A percentile compares a stretch with the other conserved stretches of the same genome.
These are phyloP conservation scores for Hirtodrosophila cameraria DNA, from an alignment of 2,888 invertebrate species.

Conservation along the genomic window DNA sequence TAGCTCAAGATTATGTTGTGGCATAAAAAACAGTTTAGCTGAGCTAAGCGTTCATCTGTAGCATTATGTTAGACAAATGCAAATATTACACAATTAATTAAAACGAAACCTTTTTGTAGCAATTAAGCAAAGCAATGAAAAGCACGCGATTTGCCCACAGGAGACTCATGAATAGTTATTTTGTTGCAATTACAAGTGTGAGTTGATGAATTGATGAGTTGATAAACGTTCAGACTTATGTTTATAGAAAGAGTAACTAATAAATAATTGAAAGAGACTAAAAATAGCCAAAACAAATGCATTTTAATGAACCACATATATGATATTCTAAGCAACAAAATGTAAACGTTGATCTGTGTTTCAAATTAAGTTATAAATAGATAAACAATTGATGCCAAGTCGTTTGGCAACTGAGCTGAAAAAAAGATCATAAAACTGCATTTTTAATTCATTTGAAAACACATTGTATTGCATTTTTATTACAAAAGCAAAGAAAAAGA, in stretches of 20 bases:
- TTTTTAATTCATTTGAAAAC: no score
- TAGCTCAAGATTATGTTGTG: constrained; percentile 30
- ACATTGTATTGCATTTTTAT: no score
- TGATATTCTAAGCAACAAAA: constrained; percentile 3
- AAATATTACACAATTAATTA: constrained; percentile 22
- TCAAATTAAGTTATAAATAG: constrained; percentile 4
- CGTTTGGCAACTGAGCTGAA: neutral
- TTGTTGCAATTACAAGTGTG: constrained; percentile 23
- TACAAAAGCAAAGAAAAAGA: no score
- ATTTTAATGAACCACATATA: constrained; percentile 22
- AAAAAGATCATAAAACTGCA: neutral
- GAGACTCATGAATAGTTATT: constrained; percentile 24
- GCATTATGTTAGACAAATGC: constrained; percentile 6
- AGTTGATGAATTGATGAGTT: constrained; percentile 29
- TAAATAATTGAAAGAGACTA: constrained; percentile 7
- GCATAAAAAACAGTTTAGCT: neutral
- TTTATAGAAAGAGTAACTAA: constrained; percentile 1
- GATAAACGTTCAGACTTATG: constrained; percentile 8
- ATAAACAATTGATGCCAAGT: neutral
- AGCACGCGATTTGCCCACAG: constrained; percentile 1
- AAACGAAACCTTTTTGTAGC: constrained; percentile 1
- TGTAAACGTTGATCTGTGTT: neutral
- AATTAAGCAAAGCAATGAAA: neutral
- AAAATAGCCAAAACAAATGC: constrained; percentile 35
- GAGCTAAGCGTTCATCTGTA: constrained; percentile 4